These are phyloP conservation scores for Rotaria socialis DNA, from an alignment of 2,888 invertebrate species.

Conservation along the genomic window DNA sequence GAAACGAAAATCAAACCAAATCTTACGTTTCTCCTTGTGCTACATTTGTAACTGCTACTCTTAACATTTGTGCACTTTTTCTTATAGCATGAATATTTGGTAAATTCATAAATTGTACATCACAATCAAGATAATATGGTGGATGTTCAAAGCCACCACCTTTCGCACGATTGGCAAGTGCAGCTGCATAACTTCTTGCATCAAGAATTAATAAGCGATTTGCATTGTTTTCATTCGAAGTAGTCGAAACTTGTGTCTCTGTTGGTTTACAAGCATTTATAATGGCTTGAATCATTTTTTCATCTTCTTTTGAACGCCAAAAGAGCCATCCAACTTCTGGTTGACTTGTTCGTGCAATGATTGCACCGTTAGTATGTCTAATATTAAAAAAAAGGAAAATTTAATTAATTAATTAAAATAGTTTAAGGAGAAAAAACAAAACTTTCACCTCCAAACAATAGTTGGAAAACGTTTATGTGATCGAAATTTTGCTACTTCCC, in stretches of 20 bases:
- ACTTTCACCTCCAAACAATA: slow-evolving; percentile 77
- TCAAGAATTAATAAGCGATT: slow-evolving; percentile 70
- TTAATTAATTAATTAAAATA: too few relatives aligned
- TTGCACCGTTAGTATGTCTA: slow-evolving; percentile 78
- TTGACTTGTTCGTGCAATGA: slow-evolving; percentile 86
- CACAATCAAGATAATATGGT: slow-evolving; percentile 88
- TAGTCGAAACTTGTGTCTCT: background rate
- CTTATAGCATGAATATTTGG: slow-evolving; percentile 94
- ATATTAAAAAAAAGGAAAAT: too few relatives aligned
- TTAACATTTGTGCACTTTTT: slow-evolving; percentile 80
- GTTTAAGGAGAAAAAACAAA: background rate
- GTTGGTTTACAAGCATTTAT: background rate
- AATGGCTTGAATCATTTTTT: slow-evolving; percentile 70
- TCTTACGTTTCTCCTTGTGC: slow-evolving; percentile 19
- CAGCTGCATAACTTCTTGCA: slow-evolving; percentile 89
- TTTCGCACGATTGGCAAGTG: slow-evolving; percentile 88
- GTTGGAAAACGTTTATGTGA: slow-evolving; percentile 78
- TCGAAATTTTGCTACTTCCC: slow-evolving; percentile 76
- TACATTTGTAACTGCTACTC: slow-evolving; percentile 56
- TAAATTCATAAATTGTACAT: slow-evolving; percentile 92
- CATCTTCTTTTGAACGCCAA: slow-evolving; percentile 84
- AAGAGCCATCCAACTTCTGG: slow-evolving; percentile 91
- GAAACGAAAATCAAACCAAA: too few relatives aligned
- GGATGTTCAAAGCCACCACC: slow-evolving; percentile 90
- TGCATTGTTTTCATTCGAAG: background rate